phyloP scores from a whole-genome alignment of 2,113 vertebrate genomes.

The Antennarius striatus region DNA sequence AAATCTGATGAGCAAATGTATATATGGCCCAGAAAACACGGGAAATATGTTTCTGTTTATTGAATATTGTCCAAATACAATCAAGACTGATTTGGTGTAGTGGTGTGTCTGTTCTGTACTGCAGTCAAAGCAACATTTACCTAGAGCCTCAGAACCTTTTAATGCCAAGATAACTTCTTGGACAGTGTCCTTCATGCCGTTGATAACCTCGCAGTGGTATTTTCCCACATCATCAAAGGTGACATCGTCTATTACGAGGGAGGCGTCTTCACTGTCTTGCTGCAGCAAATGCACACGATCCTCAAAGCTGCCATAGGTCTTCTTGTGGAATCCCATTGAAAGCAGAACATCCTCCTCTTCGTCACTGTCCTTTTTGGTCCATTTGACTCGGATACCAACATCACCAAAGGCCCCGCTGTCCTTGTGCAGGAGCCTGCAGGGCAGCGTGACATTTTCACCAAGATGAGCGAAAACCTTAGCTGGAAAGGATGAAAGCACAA shows the following conservation, averaged over 20 bases:
- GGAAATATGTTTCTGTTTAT: too few relatives aligned
- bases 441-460: slow-evolving; percentile 88
- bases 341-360: slow-evolving; percentile 86
- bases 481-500: slow-evolving; percentile 52
- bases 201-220: slow-evolving; percentile 91
- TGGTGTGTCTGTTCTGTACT: too few relatives aligned
- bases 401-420: slow-evolving; percentile 62
- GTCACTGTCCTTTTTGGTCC: slow-evolving; percentile 89
- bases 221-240: slow-evolving; percentile 85
- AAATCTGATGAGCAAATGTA: too few relatives aligned
- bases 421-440: slow-evolving; percentile 81
- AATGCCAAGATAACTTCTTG: slow-evolving; percentile 84
- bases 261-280: slow-evolving; percentile 81
- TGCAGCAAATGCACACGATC: slow-evolving; percentile 81
- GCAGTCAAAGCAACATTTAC: slow-evolving; percentile 46
- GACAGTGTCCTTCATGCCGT: slow-evolving; percentile 84
- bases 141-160: slow-evolving; percentile 58
- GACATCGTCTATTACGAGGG: slow-evolving; percentile 84
- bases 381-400: slow-evolving; percentile 85
- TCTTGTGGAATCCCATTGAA: slow-evolving; percentile 89
- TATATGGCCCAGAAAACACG: too few relatives aligned
- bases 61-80: too few relatives aligned
- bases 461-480: slow-evolving; percentile 80
- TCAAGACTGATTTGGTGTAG: too few relatives aligned
- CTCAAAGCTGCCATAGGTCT: slow-evolving; percentile 83